These are phyloP conservation scores for Carposina sasakii DNA, from an alignment of 1,140 invertebrate species.

Conservation along the genomic window DNA sequence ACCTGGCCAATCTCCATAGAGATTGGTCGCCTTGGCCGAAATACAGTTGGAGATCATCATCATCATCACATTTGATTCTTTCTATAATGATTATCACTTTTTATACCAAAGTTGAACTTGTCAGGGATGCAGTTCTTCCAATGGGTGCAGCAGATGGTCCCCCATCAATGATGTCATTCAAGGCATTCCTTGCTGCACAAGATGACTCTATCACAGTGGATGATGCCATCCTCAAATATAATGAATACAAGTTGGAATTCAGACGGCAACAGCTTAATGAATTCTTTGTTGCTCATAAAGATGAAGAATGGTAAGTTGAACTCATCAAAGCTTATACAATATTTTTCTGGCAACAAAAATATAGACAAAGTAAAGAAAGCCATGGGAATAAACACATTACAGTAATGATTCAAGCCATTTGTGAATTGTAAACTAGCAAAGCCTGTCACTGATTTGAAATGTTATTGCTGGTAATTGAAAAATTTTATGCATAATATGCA, in stretches of 20 bases:
- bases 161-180: slow-evolving; percentile 97
- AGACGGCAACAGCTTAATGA: slow-evolving; percentile 97
- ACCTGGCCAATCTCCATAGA: no score
- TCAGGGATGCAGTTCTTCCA: slow-evolving; percentile 64
- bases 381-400: no score
- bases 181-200: slow-evolving; percentile 95
- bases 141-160: slow-evolving; percentile 78
- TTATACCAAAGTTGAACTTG: slow-evolving; percentile 7
- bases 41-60: no score
- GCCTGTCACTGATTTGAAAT: no score
- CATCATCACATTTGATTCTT: no score
- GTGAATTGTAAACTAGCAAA: no score
- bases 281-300: slow-evolving; percentile 98
- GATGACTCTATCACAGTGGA: slow-evolving; percentile 98
- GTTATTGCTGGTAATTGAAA: slow-evolving; percentile 62
- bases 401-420: no score
- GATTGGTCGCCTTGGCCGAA: no score
- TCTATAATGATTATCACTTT: slow-evolving; percentile 1
- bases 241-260: slow-evolving; percentile 99
- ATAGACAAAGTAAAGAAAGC: no score
- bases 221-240: slow-evolving; percentile 97
- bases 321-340: no score
- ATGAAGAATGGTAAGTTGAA: slow-evolving; percentile 97
- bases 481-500: slow-evolving; percentile 50
- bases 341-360: no score